These are phyloP conservation scores for Eulemur albifrons DNA, from an alignment of 2,797 vertebrate species.

Conservation along the genomic window DNA sequence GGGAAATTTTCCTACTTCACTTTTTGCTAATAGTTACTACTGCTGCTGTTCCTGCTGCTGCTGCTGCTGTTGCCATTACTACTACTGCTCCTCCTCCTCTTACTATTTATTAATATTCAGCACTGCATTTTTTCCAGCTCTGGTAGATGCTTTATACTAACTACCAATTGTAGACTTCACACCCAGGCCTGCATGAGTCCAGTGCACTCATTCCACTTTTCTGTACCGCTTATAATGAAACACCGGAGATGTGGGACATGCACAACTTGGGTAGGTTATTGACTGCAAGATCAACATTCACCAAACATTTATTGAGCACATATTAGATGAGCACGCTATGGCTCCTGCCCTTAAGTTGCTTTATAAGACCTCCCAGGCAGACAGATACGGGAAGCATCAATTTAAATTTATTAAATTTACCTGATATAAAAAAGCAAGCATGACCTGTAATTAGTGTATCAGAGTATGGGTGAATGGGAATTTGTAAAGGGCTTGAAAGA, in stretches of 20 bases:
- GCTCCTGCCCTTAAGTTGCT: neutral
- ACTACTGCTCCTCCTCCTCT: neutral
- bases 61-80: neutral
- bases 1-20: neutral
- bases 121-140: neutral
- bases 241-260: neutral
- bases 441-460: neutral
- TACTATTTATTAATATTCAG: neutral
- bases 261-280: neutral
- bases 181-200: neutral
- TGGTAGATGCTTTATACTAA: neutral
- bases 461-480: neutral
- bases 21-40: neutral
- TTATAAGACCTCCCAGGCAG: neutral
- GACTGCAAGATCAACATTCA: neutral
- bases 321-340: neutral
- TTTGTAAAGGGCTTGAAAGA: slow-evolving; percentile 19
- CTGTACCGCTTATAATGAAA: neutral
- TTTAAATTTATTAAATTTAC: slow-evolving; percentile 16
- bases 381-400: neutral
- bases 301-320: neutral
- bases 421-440: neutral
- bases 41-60: neutral
- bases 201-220: neutral
- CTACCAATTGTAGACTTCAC: neutral